Conservation (phyloP, 2,113 vertebrate genomes). For the Spea multiplicata region DNA sequence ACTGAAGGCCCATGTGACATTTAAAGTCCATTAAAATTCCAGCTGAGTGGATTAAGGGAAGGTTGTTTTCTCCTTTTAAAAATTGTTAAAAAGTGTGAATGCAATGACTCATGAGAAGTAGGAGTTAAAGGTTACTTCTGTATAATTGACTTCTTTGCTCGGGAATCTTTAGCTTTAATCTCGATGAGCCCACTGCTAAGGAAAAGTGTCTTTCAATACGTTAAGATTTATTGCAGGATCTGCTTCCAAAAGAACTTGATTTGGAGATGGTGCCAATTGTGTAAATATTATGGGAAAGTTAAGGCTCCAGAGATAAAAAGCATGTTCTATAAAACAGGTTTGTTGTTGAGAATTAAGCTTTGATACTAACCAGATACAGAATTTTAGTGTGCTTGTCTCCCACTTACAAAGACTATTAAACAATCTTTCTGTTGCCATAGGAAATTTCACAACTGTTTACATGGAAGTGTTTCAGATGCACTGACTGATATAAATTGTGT, state of each 20-base stretch:
- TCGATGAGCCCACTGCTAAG: conserved; percentile 36
- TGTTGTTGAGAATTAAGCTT: conserved; percentile 50
- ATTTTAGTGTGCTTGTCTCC: conserved; percentile 48
- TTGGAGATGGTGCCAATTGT: conserved; percentile 55
- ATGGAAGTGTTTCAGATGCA: conserved; percentile 63
- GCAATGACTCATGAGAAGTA: conserved; percentile 39
- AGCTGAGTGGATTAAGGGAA: conserved; percentile 51
- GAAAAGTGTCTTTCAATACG: conserved; percentile 52
- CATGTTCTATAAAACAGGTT: conserved; percentile 53
- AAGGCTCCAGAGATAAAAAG: conserved; percentile 53
- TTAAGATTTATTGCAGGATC: conserved; percentile 55
- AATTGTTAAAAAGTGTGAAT: conserved; percentile 39
- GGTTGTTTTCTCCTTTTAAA: conserved; percentile 47
- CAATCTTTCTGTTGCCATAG: conserved; percentile 58
- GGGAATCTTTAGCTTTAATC: conserved; percentile 45
- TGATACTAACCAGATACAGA: conserved; percentile 57
- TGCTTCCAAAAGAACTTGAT: conserved; percentile 59
- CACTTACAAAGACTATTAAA: conserved; percentile 58
- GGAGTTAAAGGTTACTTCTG: conserved; percentile 35
- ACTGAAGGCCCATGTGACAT: conserved; percentile 46
- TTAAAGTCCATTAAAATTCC: conserved; percentile 53
- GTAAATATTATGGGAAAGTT: conserved; percentile 58
- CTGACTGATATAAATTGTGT: conserved; percentile 44
- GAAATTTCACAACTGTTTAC: conserved; percentile 63
- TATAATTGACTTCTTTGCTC: conserved; percentile 5